phyloP scores from a whole-genome alignment of 2,113 vertebrate genomes.

The Oncorhynchus nerka region DNA sequence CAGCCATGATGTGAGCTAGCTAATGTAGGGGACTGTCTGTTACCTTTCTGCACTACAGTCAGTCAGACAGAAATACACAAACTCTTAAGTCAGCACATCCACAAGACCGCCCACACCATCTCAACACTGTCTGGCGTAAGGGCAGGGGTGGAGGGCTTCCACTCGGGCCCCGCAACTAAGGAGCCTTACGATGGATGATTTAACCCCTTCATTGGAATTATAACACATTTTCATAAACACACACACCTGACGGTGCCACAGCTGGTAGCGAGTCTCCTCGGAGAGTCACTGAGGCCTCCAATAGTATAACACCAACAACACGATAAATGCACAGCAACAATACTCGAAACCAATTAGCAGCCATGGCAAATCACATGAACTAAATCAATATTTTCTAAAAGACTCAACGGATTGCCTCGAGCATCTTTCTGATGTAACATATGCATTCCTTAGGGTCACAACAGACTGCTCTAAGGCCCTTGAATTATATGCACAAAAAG shows the following conservation, averaged over 20 bases:
- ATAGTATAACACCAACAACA: neutral
- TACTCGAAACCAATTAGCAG: neutral
- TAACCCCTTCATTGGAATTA: too few relatives aligned
- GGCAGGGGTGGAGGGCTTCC: slow-evolving; percentile 2
- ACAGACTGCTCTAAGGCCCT: too few relatives aligned
- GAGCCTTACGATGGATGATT: too few relatives aligned
- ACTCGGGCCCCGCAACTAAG: slow-evolving; percentile 20
- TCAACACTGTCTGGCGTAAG: too few relatives aligned
- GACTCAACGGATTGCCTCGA: neutral
- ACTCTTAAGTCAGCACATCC: slow-evolving; percentile 16
- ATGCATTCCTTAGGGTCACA: neutral
- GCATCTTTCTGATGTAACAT: neutral
- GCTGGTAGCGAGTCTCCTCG: neutral
- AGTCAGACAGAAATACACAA: slow-evolving; percentile 29
- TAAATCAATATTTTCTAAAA: neutral
- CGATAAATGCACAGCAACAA: neutral
- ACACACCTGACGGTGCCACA: neutral
- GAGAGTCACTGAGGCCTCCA: neutral
- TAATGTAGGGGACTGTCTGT: slow-evolving; percentile 26
- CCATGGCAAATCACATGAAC: neutral
- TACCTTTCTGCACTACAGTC: neutral
- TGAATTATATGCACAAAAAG: too few relatives aligned
- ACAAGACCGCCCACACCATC: too few relatives aligned
- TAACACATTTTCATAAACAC: too few relatives aligned
- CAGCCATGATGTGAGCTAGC: neutral